Base-by-base conservation (phyloP, 2,797 vertebrate genomes). In the Sphenopsis melanotis region DNA sequence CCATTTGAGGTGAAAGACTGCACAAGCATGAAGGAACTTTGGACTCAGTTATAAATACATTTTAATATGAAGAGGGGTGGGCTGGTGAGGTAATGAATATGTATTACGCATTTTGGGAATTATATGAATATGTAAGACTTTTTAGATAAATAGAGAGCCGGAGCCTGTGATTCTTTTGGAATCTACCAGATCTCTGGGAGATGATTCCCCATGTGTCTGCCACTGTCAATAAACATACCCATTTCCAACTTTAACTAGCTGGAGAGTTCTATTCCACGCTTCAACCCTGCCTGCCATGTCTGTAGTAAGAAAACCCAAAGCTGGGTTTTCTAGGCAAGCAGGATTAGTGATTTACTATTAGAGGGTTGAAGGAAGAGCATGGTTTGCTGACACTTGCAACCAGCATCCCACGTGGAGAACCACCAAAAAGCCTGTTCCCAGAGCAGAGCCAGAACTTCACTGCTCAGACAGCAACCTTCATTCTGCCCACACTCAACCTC, bases 231-330 rank as follows among this genome's bases (percentile, higher is more conserved):
- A 29, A 39, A 29, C 26, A 29, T 14, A 30, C 27, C 18, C 18
- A 5, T 37, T 59, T 39, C 36, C 39, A 39, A 29, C 27, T 30
- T 60, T 29, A 60, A 39, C 36, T 29, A 21, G 9, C 3, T 29
- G 59, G 37, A 30, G 37, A 60, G 59, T 21, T 60, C 27, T 39
- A 30, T 29, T 60, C 59, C 6, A 5, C 0, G 5, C 9, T 60
- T 60, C 36, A 29, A 60, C 12, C 18, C 27, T 22, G 17, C 2
- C 2, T 12, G 9, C 16, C 0, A 0, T 7, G 12, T n/a, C 86
- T 66, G 68, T 18, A 60, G 1, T 41, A 86, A 77, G n/a, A 87
- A 74, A 50, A 74, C 18, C 12, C 15, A 30, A 64, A 84, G 44
- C 0, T 53, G 27, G 50, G 56, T 15, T n/a, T 55, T 63, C n/a